Conservation (phyloP, 2,797 vertebrate genomes). For the Sebastes dallii region DNA sequence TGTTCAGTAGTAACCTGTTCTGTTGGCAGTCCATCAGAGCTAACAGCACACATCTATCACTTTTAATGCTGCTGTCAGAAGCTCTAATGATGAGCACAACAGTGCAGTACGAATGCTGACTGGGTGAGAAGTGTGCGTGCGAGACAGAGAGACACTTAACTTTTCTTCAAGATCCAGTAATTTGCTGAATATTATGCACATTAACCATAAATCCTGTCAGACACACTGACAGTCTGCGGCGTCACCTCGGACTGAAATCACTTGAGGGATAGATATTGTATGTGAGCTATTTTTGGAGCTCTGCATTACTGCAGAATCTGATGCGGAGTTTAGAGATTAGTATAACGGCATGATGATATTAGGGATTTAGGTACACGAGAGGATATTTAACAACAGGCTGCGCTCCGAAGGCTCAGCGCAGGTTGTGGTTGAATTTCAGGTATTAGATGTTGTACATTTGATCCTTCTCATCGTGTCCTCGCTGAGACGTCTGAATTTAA, state of each 20-base stretch:
- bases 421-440: constrained; percentile 39
- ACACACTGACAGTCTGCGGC: neutral
- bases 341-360: constrained; percentile 47
- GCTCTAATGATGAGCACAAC: constrained; percentile 31
- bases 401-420: neutral
- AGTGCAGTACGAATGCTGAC: constrained; percentile 24
- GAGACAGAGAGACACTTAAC: constrained; percentile 1
- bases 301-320: constrained; percentile 24
- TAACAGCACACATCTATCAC: constrained; percentile 39
- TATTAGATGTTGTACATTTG: constrained; percentile 34
- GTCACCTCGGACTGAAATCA: constrained; percentile 5
- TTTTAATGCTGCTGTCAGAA: constrained; percentile 27
- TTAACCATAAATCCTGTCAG: neutral
- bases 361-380: constrained; percentile 32
- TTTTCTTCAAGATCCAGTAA: constrained; percentile 2
- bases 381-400: constrained; percentile 26
- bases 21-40: constrained; percentile 3
- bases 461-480: constrained; percentile 22
- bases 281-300: constrained; percentile 24
- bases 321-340: constrained; percentile 27
- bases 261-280: neutral
- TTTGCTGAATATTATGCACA: constrained; percentile 29
- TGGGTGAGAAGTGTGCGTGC: neutral
- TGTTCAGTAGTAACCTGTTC: constrained; percentile 9
- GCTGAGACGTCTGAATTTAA: constrained; percentile 24